Base-by-base conservation (phyloP, 1,140 invertebrate genomes). In the Bombus turneri region DNA sequence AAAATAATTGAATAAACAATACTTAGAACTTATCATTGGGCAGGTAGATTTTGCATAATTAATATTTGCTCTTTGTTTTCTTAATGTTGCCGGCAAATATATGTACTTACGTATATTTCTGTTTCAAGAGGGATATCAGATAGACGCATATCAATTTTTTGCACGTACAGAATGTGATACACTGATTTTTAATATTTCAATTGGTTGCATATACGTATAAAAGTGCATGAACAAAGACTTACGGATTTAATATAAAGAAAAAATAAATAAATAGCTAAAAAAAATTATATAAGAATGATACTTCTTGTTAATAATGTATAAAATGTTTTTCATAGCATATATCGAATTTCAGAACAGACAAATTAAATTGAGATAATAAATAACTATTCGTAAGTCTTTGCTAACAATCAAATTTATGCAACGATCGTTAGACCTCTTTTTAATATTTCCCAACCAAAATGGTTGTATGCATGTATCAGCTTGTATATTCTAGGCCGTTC, bases 401-500 rank as follows among this genome's bases (percentile, higher is more conserved):
- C 9, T 71, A 43, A 75, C 59, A n/a, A 69, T 57, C 10, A 28
- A 59, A 43, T 59, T 62, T 31, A 31, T 62, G n/a, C 18, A 66
- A 85, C 41, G 75, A 79, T 84, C 53, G 72, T 84, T 79, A 53
- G 47, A 53, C 47, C 62, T 81, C 72, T 83, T 34, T 75, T 10
- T 18, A 77, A 75, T 41, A n/a, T 83, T 47, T 80, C 39, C 34
- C n/a, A 47, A 59, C 18, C 18, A 68, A 81, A 80, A 80, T 4
- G 28, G 25, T n/a, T 25, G 41, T 76, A 59, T 2, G n/a, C 41
- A 62, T n/a, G 18, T 31, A 85, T 85, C 39, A 39, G 75, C 76
- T 73, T 69, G 88, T 83, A 82, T 59, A 76, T 64, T 71, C 84
- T 89, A 88, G 80, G 64, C 79, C 83, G 68, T 41, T 22, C 34